Percentiles rank a stretch among this genome's conserved stretches.
Conservation (phyloP, 2,113 vertebrate genomes). For the Podarcis raffonei region DNA sequence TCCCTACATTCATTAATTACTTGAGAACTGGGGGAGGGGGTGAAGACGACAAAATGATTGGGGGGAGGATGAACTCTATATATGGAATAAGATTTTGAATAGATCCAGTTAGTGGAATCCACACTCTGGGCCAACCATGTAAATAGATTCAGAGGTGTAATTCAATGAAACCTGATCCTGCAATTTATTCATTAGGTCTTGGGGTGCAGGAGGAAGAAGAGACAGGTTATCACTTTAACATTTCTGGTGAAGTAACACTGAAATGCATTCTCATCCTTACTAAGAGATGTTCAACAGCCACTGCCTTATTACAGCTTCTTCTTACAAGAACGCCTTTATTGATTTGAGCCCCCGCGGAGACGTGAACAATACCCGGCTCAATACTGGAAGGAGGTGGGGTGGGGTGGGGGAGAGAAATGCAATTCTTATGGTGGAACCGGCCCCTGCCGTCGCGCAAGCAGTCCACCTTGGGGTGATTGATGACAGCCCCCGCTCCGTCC, state of each 20-base stretch:
- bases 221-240: neutral
- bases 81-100: neutral
- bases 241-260: neutral
- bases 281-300: neutral
- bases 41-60: too few relatives aligned
- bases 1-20: neutral
- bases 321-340: neutral
- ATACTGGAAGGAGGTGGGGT: too few relatives aligned
- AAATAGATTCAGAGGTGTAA: neutral
- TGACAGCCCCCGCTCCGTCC: slow-evolving; percentile 69
- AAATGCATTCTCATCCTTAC: neutral
- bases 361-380: neutral
- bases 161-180: neutral
- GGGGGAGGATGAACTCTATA: neutral
- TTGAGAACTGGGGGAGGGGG: neutral
- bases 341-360: slow-evolving; percentile 7
- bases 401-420: neutral
- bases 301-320: slow-evolving; percentile 27
- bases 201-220: neutral
- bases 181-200: neutral
- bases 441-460: slow-evolving; percentile 66
- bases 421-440: slow-evolving; percentile 68
- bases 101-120: neutral
- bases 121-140: neutral
- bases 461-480: slow-evolving; percentile 74